A percentile compares a stretch with the other conserved stretches of the same genome.
These are phyloP conservation scores for Alouatta caraya DNA, from an alignment of 2,797 vertebrate genomes.

Conservation along the genomic window DNA sequence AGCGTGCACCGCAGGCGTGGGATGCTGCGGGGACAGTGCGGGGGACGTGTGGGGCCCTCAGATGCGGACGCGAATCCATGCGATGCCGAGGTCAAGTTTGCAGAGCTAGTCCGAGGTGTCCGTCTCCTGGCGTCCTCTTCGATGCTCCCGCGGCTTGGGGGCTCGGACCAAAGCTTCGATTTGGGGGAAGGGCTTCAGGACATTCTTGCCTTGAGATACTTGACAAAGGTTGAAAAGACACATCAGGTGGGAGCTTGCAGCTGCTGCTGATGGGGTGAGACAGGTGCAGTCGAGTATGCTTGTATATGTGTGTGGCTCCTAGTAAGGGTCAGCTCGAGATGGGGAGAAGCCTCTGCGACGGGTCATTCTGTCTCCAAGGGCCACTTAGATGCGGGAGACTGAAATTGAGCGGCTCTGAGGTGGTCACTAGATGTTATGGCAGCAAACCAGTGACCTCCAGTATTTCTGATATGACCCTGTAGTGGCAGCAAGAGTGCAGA, in stretches of 20 bases:
- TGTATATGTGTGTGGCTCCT: neutral
- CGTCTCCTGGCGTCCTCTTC: neutral
- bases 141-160: neutral
- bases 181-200: conserved; percentile 54
- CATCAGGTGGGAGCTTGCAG: conserved; percentile 40
- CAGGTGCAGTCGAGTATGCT: neutral
- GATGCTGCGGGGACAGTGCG: conserved; percentile 4
- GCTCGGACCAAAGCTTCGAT: conserved; percentile 9
- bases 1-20: conserved; percentile 62
- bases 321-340: neutral
- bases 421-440: neutral
- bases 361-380: conserved; percentile 6
- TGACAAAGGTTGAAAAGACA: conserved; percentile 66
- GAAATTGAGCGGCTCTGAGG: neutral
- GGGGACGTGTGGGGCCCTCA: neutral
- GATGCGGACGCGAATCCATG: neutral
- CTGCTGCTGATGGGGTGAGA: neutral
- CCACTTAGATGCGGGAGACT: neutral
- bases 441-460: neutral
- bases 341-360: neutral
- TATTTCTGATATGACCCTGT: neutral
- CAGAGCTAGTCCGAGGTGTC: neutral
- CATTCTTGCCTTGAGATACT: conserved; percentile 60
- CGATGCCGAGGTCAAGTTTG: conserved; percentile 44
- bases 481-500: neutral